Evolutionary conservation across 2,113 vertebrate species (phyloP).

Genomic region (Bucco capensis): DNA sequence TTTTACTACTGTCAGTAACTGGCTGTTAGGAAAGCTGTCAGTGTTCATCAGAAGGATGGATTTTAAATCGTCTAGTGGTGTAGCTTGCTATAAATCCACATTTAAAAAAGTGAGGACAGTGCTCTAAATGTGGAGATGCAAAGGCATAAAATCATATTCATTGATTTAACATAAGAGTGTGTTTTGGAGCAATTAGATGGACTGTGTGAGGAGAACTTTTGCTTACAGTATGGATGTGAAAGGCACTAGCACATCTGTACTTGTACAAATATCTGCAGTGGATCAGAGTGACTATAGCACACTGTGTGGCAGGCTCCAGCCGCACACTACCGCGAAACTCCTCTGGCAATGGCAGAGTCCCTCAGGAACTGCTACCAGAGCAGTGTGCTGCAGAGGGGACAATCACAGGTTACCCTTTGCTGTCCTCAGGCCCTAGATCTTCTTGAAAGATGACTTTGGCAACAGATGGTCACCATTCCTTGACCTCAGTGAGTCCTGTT

Average conservation of each 20-base stretch:
- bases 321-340: background rate
- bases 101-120: background rate
- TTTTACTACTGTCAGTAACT: no score
- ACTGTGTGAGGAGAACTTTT: background rate
- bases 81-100: background rate
- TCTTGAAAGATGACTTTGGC: background rate
- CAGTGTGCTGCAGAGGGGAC: background rate
- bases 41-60: background rate
- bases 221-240: background rate
- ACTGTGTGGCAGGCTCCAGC: rapidly evolving
- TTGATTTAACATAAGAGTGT: rapidly evolving
- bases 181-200: background rate
- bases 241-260: background rate
- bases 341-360: background rate
- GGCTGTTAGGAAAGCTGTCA: background rate
- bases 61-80: background rate
- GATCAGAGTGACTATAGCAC: background rate
- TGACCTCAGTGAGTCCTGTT: background rate
- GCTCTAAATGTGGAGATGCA: background rate
- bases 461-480: background rate
- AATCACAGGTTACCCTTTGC: background rate
- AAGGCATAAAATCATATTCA: background rate
- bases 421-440: background rate
- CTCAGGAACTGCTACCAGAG: background rate
- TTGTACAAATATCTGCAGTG: background rate